These are phyloP conservation scores for Aricia agestis DNA, from an alignment of 1,140 invertebrate species.

Conservation along the genomic window DNA sequence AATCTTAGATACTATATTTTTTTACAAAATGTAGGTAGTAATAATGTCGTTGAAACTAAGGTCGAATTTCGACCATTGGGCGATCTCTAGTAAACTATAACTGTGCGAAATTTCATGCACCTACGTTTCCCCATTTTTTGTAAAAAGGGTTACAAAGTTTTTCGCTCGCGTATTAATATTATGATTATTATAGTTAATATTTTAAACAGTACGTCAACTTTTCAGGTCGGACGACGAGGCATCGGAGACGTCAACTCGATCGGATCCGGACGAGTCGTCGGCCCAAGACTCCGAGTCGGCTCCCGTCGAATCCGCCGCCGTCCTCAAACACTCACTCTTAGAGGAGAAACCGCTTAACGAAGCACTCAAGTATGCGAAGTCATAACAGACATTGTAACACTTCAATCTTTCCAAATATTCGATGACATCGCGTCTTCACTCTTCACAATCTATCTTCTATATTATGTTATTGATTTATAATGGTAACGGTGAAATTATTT, in stretches of 20 bases:
- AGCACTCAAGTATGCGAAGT: slow-evolving; percentile 56
- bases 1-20: too few species aligned
- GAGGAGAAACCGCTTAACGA: slow-evolving; percentile 55
- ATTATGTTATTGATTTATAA: not conserved
- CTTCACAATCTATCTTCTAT: not conserved
- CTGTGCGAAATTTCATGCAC: too few species aligned
- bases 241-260: slow-evolving; percentile 27
- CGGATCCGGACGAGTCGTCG: slow-evolving; percentile 39
- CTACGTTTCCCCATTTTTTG: too few species aligned
- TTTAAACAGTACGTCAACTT: not conserved
- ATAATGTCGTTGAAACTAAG: too few species aligned
- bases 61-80: too few species aligned
- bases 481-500: not conserved
- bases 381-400: slow-evolving; percentile 37
- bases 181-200: too few species aligned
- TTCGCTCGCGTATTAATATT: too few species aligned
- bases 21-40: too few species aligned
- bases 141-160: too few species aligned
- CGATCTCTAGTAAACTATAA: too few species aligned
- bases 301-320: slow-evolving; percentile 42
- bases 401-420: not conserved
- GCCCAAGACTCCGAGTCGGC: slow-evolving; percentile 29
- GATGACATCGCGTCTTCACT: not conserved
- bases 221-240: slow-evolving; percentile 6
- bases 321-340: slow-evolving; percentile 60